These are phyloP conservation scores for Poeciliopsis paucimaculata DNA, from an alignment of 2,797 vertebrate genomes.

Conservation along the genomic window DNA sequence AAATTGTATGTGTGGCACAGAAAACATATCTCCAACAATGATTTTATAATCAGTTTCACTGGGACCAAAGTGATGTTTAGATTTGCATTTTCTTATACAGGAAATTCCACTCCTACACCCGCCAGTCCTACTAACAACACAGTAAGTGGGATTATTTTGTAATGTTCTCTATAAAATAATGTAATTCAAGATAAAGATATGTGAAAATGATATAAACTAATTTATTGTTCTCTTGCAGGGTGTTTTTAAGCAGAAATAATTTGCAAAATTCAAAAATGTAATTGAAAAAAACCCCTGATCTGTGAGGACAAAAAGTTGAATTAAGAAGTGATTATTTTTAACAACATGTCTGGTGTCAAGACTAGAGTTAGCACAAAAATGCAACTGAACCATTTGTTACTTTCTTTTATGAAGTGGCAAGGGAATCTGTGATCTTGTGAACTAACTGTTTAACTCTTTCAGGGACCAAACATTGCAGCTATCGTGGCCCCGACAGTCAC, in stretches of 20 bases:
- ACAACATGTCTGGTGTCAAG: not conserved
- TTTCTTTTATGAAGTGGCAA: not conserved
- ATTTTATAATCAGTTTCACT: not conserved
- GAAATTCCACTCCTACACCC: conserved; percentile 27
- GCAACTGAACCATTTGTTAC: not conserved
- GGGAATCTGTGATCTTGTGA: not conserved
- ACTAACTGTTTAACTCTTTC: conserved; percentile 9
- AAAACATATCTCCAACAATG: not conserved
- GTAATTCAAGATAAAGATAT: not conserved
- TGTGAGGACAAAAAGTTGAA: not conserved
- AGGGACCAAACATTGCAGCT: conserved; percentile 76
- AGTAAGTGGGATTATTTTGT: conserved; percentile 49
- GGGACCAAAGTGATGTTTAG: not conserved
- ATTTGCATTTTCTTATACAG: conserved; percentile 52
- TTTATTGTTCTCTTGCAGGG: not conserved
- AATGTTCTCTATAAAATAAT: not conserved
- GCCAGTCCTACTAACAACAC: not conserved
- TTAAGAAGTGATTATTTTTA: not conserved
- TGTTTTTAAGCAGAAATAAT: not conserved
- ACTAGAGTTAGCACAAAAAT: not conserved
- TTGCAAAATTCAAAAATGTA: not conserved
- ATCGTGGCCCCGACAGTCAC: conserved; percentile 87
- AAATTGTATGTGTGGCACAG: not conserved
- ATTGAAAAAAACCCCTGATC: not conserved
- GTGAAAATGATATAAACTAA: not conserved